phyloP scores from a whole-genome alignment of 2,888 invertebrate genomes.

The Thereva unica region DNA sequence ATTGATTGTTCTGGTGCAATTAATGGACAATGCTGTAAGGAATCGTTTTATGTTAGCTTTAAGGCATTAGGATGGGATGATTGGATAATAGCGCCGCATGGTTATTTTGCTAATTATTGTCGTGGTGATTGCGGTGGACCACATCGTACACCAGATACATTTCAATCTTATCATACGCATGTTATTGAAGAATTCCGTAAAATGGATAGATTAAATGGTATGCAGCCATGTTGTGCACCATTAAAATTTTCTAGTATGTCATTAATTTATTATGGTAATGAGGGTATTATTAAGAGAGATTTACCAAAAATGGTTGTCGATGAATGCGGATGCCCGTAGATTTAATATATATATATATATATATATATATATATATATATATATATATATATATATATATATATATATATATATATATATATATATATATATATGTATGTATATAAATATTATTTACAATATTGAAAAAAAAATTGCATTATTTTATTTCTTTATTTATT shows the following conservation, averaged over 20 bases:
- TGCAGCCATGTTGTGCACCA: constrained; percentile 91
- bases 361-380: neutral
- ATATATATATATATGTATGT: neutral
- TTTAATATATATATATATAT: neutral
- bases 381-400: neutral
- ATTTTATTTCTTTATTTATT: no score
- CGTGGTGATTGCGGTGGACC: constrained; percentile 82
- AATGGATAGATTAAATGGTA: constrained; percentile 72
- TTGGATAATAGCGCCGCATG: constrained; percentile 89
- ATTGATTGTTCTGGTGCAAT: constrained; percentile 75
- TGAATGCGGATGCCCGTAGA: constrained; percentile 91
- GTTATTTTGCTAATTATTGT: constrained; percentile 93
- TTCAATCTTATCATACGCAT: constrained; percentile 86
- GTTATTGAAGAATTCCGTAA: constrained; percentile 88
- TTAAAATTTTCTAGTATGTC: constrained; percentile 91
- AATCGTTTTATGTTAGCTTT: constrained; percentile 90
- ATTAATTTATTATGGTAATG: constrained; percentile 85
- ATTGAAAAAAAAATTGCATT: no score
- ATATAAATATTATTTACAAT: no score
- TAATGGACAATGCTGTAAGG: constrained; percentile 81
- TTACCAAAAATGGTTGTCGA: constrained; percentile 95
- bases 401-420: neutral
- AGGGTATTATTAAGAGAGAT: constrained; percentile 89
- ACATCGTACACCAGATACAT: constrained; percentile 78
- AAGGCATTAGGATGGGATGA: constrained; percentile 92